Conservation (phyloP, 2,888 invertebrate genomes). For the Microctonus brassicae region DNA sequence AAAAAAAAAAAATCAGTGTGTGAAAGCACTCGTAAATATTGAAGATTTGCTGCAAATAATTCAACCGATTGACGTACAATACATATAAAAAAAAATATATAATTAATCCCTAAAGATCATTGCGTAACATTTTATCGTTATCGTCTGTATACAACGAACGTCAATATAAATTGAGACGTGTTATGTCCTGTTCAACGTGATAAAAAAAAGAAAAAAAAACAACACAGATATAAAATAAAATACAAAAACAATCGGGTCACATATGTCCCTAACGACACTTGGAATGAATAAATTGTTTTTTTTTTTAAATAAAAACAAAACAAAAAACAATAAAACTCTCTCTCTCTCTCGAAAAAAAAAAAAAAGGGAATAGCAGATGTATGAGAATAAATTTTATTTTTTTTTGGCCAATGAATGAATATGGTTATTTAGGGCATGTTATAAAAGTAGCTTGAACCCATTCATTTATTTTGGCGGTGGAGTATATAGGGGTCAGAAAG, state of each 20-base stretch:
- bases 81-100: constrained; percentile 13
- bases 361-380: background rate
- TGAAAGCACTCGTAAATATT: constrained; percentile 2
- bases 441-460: constrained; percentile 20
- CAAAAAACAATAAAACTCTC: background rate
- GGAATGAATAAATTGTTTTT: background rate
- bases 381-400: background rate
- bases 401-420: background rate
- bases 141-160: background rate
- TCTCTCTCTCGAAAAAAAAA: background rate
- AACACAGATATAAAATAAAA: background rate
- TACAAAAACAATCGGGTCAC: background rate
- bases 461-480: constrained; percentile 15
- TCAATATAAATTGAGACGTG: constrained; percentile 7
- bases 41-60: background rate
- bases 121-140: constrained; percentile 3
- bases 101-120: constrained; percentile 11
- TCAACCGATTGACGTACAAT: too few relatives aligned
- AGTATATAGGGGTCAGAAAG: background rate
- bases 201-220: background rate
- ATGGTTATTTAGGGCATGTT: background rate
- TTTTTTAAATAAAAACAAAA: background rate
- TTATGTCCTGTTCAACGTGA: background rate
- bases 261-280: background rate
- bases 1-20: too few relatives aligned